These are phyloP conservation scores for Dysmachus trigonus DNA, from an alignment of 2,888 invertebrate species.

Conservation along the genomic window DNA sequence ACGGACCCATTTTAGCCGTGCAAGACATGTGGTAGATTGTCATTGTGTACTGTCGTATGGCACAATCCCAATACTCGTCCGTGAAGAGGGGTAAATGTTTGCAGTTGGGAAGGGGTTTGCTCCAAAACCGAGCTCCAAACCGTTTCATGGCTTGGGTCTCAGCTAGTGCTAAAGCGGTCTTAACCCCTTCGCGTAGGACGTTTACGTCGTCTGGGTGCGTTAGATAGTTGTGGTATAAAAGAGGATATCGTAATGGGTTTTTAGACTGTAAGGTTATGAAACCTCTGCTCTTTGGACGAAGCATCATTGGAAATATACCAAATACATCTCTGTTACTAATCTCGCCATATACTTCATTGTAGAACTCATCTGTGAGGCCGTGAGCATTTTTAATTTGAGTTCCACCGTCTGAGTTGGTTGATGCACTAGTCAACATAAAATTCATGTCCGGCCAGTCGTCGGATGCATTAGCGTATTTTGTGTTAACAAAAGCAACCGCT, in stretches of 20 bases:
- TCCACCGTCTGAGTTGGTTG: slow-evolving; percentile 86
- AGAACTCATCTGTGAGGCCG: slow-evolving; percentile 82
- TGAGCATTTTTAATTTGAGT: slow-evolving; percentile 80
- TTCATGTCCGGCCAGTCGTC: slow-evolving; percentile 94
- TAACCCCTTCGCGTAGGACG: slow-evolving; percentile 85
- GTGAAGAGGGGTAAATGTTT: slow-evolving; percentile 79
- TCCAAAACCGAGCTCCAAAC: slow-evolving; percentile 81
- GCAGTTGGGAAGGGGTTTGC: slow-evolving; percentile 81
- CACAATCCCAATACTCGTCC: slow-evolving; percentile 89
- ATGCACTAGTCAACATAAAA: slow-evolving; percentile 86
- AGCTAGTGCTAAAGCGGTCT: slow-evolving; percentile 82
- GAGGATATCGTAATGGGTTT: slow-evolving; percentile 81
- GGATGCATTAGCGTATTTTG: slow-evolving; percentile 85
- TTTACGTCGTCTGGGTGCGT: slow-evolving; percentile 86
- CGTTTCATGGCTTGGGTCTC: slow-evolving; percentile 81
- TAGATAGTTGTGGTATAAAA: slow-evolving; percentile 91
- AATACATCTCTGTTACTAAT: slow-evolving; percentile 81
- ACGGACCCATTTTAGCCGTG: slow-evolving; percentile 85
- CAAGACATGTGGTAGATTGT: slow-evolving; percentile 89
- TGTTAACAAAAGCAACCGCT: slow-evolving; percentile 86
- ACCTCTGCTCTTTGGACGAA: slow-evolving; percentile 88
- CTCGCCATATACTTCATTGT: slow-evolving; percentile 76
- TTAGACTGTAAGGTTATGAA: slow-evolving; percentile 76
- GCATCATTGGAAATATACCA: slow-evolving; percentile 87
- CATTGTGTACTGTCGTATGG: slow-evolving; percentile 83